Percentiles rank a stretch among this genome's conserved stretches.
Evolutionary conservation across 2,797 vertebrate genomes (phyloP).

Genomic region (Balearica regulorum): DNA sequence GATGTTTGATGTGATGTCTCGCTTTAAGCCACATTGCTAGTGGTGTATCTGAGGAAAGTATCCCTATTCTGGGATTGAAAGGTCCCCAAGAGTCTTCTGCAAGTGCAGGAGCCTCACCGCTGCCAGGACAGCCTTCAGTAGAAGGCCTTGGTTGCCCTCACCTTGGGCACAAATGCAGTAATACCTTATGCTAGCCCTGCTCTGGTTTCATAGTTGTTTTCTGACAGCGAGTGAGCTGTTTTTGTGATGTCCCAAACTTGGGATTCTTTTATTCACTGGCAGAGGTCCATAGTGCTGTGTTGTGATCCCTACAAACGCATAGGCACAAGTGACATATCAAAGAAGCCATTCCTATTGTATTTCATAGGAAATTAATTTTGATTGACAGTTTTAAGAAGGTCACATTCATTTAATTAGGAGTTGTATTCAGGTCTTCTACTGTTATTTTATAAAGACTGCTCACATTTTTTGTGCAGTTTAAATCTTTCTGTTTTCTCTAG

Average conservation of each 20-base stretch:
- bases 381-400: neutral
- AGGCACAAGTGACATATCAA: neutral
- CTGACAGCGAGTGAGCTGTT: neutral
- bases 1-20: neutral
- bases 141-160: neutral
- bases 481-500: neutral
- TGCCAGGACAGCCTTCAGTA: neutral
- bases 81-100: neutral
- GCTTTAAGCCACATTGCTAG: accelerated
- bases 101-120: neutral
- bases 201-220: neutral
- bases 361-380: neutral
- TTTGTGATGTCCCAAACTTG: neutral
- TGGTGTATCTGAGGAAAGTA: neutral
- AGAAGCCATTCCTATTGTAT: neutral
- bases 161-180: neutral
- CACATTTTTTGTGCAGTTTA: neutral
- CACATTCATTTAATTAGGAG: neutral
- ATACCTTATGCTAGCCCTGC: neutral
- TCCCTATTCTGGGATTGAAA: neutral
- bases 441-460: neutral
- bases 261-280: neutral
- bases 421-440: neutral
- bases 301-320: neutral
- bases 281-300: neutral